Base-by-base conservation (phyloP, 1,140 invertebrate species). In the Caenorhabditis tropicalis region DNA sequence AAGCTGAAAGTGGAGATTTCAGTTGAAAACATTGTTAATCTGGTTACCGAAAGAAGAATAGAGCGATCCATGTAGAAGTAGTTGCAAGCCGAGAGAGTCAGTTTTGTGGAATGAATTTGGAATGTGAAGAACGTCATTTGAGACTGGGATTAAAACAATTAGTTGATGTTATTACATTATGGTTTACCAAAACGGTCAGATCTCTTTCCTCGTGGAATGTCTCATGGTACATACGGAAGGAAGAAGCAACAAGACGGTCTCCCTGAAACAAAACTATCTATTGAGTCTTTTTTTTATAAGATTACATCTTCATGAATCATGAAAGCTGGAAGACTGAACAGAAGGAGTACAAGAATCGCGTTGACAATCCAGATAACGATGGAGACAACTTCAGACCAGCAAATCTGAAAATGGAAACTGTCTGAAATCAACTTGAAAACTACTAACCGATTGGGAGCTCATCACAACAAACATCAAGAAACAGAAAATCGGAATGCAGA, bases 191-290 rank as follows among this genome's bases (percentile, higher is more conserved):
- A 56, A 84, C 79, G 19, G 65, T 31, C 43, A 80, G 31, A 29
- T 84, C 83, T 19, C 70, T 79, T 48, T 80, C 83, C 39, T 84
- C 83, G 39, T 65, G 65, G 31, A 84, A 53, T 2, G 74, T 49
- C n/a, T 84, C 83, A n/a, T 84, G 83, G 48, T 84, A 84, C 83
- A 84, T 84, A 15, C 43, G 70, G 83, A 79, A 84, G 3, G 83
- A 79, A 6, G 83, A 65, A 56, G 70, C 51, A 21, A 84, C 48
- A 27, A 84, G 74, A 39, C 65, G 70, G 6, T 84, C 83, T 21
- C 83, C 83, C 83, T 84, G 39, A 80, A 84, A 39, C 5, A 5
- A 12, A 56, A 10, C 7, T 56, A 9, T 10, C 2, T 39, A 1
- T 10, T 43, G 33, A 43, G 16, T 10, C 9, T 27, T 39, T 3